A percentile compares a stretch with the other conserved stretches of the same genome.
Conservation (phyloP, 2,888 invertebrate genomes). For the Parasteatoda lunata region DNA sequence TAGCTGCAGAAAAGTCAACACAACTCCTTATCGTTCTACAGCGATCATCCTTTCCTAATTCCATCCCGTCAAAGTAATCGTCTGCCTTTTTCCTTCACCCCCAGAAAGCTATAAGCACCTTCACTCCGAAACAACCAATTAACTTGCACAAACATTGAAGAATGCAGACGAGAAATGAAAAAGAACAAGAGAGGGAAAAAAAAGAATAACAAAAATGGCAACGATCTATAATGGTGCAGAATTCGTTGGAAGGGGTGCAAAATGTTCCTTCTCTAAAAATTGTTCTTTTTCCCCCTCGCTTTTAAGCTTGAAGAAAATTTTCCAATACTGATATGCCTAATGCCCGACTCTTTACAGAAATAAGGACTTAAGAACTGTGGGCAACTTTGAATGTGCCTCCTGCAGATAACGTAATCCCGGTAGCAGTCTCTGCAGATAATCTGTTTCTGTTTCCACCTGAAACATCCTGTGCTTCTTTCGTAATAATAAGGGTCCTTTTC, state of each 20-base stretch:
- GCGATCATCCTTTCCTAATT: slow-evolving; percentile 41
- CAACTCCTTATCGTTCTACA: slow-evolving; percentile 33
- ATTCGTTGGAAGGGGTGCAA: slow-evolving; percentile 7
- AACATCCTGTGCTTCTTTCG: not conserved
- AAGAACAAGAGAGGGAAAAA: slow-evolving; percentile 4
- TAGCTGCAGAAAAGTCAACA: slow-evolving; percentile 62
- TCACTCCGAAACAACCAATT: slow-evolving; percentile 48
- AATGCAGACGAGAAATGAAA: not conserved
- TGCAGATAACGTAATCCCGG: slow-evolving; percentile 64
- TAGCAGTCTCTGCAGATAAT: slow-evolving; percentile 52
- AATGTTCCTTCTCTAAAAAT: slow-evolving; percentile 29
- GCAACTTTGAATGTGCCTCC: slow-evolving; percentile 57
- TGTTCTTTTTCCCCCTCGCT: slow-evolving; percentile 36
- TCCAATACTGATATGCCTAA: slow-evolving; percentile 67
- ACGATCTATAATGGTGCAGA: slow-evolving; percentile 55
- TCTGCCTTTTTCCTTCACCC: not conserved
- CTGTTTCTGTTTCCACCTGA: slow-evolving; percentile 67
- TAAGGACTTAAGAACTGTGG: slow-evolving; percentile 32
- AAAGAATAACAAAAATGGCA: not conserved
- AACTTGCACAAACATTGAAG: slow-evolving; percentile 63
- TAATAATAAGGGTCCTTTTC: no score
- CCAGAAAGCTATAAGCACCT: slow-evolving; percentile 30
- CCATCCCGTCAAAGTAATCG: slow-evolving; percentile 46
- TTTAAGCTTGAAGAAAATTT: slow-evolving; percentile 50
- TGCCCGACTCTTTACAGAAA: slow-evolving; percentile 32